Conservation (phyloP, 2,797 vertebrate species). For the Cichlasoma orientale region DNA sequence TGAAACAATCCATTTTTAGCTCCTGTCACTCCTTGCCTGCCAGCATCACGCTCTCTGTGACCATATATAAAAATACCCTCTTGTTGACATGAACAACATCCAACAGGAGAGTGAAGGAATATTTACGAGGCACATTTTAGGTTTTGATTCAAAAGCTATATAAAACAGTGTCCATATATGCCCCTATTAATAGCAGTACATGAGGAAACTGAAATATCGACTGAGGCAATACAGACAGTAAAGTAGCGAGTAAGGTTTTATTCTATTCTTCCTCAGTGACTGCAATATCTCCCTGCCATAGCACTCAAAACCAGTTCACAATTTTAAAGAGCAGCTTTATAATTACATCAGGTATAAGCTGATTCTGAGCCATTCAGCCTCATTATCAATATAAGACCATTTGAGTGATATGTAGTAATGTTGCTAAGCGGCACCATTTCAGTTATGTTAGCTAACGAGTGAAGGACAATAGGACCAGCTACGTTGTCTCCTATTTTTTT, state of each 20-base stretch:
- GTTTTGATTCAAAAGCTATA: background rate
- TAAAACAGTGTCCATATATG: background rate
- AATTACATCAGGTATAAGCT: background rate
- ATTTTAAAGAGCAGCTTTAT: background rate
- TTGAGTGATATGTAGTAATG: background rate
- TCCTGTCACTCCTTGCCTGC: background rate
- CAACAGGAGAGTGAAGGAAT: background rate
- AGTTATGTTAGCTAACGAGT: no score
- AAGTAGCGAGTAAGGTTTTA: background rate
- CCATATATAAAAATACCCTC: background rate
- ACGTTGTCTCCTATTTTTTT: no score
- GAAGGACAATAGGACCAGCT: no score
- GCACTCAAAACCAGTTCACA: background rate
- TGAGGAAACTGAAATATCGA: background rate
- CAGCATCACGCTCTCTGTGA: background rate
- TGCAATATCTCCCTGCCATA: background rate
- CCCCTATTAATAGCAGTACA: background rate
- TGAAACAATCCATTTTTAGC: constrained; percentile 2
- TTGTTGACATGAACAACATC: background rate
- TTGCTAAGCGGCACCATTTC: no score
- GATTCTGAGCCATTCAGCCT: background rate
- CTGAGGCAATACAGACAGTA: background rate
- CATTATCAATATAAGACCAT: background rate
- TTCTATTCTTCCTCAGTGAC: background rate
- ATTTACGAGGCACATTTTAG: background rate